Evolutionary conservation across 1,140 invertebrate species (phyloP).

Genomic region (Leptopilina boulardi): DNA sequence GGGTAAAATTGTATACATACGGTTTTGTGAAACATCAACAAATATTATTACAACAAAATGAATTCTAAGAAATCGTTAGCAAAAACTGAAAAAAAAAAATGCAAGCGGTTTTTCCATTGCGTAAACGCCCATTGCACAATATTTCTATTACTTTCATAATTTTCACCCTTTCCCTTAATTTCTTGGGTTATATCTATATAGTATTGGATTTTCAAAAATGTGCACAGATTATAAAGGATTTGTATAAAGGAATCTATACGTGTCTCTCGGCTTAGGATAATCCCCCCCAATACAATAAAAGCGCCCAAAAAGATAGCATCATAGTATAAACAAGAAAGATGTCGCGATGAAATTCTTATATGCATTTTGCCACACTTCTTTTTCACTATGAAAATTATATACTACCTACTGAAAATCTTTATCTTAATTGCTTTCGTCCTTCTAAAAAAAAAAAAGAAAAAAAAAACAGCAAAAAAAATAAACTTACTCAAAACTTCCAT

Average conservation of each 20-base stretch:
- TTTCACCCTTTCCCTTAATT: not conserved
- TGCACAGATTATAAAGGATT: constrained; percentile 31
- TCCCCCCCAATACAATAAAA: constrained; percentile 33
- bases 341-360: not conserved
- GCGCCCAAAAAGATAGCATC: constrained; percentile 8
- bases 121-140: constrained; percentile 4
- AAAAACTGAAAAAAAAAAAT: not conserved
- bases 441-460: not conserved
- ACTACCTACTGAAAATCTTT: not conserved
- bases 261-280: constrained; percentile 40
- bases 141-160: not conserved
- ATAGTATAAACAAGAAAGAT: not conserved
- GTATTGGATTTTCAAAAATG: constrained; percentile 10
- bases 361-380: not conserved
- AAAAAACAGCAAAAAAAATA: not conserved
- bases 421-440: constrained; percentile 23
- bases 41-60: not conserved
- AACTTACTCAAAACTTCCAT: not conserved
- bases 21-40: too few species aligned
- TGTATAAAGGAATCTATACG: constrained; percentile 37
- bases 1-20: too few species aligned
- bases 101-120: not conserved
- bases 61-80: not conserved
- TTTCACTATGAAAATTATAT: not conserved
- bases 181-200: not conserved